Evolutionary conservation across 30 jellyfish, hydroid and myxozoan genomes (phyloP).

Genomic region (Phacellophora camtschatica): DNA sequence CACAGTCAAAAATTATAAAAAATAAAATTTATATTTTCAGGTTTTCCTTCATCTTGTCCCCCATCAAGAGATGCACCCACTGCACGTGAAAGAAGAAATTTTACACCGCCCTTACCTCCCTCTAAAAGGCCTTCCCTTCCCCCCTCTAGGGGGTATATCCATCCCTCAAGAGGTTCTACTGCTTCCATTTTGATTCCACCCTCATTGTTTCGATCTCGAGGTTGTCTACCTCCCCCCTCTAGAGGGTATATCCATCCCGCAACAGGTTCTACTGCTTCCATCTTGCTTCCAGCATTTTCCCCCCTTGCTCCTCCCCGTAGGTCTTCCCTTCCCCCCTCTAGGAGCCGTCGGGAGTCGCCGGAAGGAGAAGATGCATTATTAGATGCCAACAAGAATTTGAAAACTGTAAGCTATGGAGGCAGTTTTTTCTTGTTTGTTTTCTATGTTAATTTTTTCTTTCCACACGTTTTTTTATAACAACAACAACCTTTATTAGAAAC

Average conservation of each 20-base stretch:
- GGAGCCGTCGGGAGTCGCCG: slow-evolving; percentile 40
- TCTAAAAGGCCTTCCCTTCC: slow-evolving; percentile 38
- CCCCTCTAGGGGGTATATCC: too few species aligned
- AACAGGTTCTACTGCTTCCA: too few species aligned
- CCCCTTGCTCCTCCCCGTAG: slow-evolving; percentile 60
- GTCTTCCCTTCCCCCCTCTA: slow-evolving; percentile 61
- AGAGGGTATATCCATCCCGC: slow-evolving; percentile 67
- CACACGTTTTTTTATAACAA: too few species aligned
- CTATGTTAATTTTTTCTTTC: too few species aligned
- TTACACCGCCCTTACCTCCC: slow-evolving; percentile 85
- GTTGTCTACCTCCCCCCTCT: slow-evolving; percentile 57
- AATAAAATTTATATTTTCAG: not conserved
- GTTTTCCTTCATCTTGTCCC: slow-evolving; percentile 44
- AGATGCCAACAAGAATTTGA: too few species aligned
- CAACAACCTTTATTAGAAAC: too few species aligned
- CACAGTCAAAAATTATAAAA: not conserved
- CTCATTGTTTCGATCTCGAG: slow-evolving; percentile 78
- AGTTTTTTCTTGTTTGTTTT: too few species aligned
- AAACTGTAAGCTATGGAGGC: too few species aligned
- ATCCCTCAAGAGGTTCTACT: slow-evolving; percentile 50
- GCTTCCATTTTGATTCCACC: slow-evolving; percentile 81
- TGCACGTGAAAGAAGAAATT: slow-evolving; percentile 31
- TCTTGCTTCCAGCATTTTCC: slow-evolving; percentile 31
- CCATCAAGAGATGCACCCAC: slow-evolving; percentile 65
- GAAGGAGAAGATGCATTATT: slow-evolving; percentile 69